Conservation (phyloP, 2,888 invertebrate genomes). For the Tetragnatha montana region DNA sequence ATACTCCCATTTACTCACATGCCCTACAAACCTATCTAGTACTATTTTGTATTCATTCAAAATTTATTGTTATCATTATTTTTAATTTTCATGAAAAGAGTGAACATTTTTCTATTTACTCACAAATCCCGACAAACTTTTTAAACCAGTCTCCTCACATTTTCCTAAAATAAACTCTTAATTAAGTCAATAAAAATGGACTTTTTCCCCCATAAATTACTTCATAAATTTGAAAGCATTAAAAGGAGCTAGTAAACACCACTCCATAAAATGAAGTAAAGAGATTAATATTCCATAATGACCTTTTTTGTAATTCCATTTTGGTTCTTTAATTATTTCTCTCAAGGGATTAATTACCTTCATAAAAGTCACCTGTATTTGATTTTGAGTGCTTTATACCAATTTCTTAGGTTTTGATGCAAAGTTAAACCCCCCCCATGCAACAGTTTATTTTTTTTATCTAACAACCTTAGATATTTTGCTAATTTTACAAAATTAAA, state of each 20-base stretch:
- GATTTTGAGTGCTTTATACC: neutral
- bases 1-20: too few relatives aligned
- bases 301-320: constrained; percentile 2
- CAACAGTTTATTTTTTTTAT: neutral
- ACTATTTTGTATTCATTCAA: too few relatives aligned
- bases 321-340: neutral
- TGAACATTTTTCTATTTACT: too few relatives aligned
- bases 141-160: too few relatives aligned
- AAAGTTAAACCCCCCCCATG: neutral
- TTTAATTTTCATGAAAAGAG: too few relatives aligned
- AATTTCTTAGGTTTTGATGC: neutral
- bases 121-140: too few relatives aligned
- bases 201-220: neutral
- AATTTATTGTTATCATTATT: too few relatives aligned
- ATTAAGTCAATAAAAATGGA: neutral
- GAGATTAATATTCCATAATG: constrained; percentile 8
- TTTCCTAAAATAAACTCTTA: too few relatives aligned
- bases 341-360: constrained; percentile 6
- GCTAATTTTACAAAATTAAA: neutral
- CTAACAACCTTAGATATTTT: neutral
- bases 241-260: neutral
- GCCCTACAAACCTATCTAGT: too few relatives aligned
- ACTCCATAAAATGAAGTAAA: neutral
- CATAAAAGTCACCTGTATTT: neutral
- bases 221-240: neutral